Evolutionary conservation across 2,113 vertebrate genomes (phyloP).

Genomic region (human): DNA sequence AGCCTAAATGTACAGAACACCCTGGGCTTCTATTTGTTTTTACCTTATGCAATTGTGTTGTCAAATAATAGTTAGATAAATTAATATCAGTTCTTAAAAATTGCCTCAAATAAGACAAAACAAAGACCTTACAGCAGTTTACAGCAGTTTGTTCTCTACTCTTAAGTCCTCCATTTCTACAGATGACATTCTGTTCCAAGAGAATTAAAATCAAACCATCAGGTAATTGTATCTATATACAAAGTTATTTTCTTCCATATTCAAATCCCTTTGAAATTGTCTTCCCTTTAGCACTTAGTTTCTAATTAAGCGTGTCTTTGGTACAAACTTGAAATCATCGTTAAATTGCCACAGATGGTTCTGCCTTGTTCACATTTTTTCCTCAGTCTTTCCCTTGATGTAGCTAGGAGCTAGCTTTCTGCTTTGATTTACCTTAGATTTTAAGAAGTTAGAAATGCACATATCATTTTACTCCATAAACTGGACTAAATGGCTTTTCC

Average conservation of each 20-base stretch:
- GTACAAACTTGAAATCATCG: slow-evolving; percentile 50
- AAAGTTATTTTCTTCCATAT: slow-evolving; percentile 72
- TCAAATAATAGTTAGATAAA: slow-evolving; percentile 26
- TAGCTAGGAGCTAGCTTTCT: slow-evolving; percentile 28
- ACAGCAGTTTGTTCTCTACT: slow-evolving; percentile 67
- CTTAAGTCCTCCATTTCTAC: slow-evolving; percentile 66
- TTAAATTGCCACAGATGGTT: slow-evolving; percentile 66
- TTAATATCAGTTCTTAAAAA: slow-evolving; percentile 56
- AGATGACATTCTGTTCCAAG: slow-evolving; percentile 54
- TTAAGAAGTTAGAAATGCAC: slow-evolving; percentile 54
- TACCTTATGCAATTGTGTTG: background rate
- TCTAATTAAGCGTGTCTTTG: slow-evolving; percentile 67
- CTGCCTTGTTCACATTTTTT: slow-evolving; percentile 37
- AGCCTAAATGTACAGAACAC: background rate
- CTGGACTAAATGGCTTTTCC: slow-evolving; percentile 8
- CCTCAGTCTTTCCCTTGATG: slow-evolving; percentile 32
- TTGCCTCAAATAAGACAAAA: slow-evolving; percentile 58
- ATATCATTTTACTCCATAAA: slow-evolving; percentile 51
- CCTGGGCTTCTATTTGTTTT: background rate
- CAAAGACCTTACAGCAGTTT: slow-evolving; percentile 61
- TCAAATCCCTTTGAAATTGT: slow-evolving; percentile 67
- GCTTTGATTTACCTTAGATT: slow-evolving; percentile 39
- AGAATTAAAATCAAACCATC: slow-evolving; percentile 65
- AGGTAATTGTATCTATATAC: slow-evolving; percentile 67
- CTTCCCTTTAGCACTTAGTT: slow-evolving; percentile 73